phyloP scores from a whole-genome alignment of 2,888 invertebrate genomes.

The Ophion ventricosus region DNA sequence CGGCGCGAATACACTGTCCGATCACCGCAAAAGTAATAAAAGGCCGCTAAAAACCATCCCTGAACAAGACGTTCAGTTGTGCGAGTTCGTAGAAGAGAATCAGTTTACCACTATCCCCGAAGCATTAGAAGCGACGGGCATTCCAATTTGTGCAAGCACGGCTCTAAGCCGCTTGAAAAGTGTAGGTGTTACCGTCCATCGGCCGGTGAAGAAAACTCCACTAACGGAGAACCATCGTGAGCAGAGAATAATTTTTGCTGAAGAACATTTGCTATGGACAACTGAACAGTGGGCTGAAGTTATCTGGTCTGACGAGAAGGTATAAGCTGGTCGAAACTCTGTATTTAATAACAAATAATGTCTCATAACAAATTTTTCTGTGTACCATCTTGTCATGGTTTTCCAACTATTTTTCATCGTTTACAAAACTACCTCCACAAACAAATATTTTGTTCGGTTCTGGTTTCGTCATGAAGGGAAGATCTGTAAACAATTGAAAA shows the following conservation, averaged over 20 bases:
- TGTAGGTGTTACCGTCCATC: conserved; percentile 22
- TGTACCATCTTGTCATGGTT: not conserved
- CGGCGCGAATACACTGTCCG: conserved; percentile 1
- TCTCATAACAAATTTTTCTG: not conserved
- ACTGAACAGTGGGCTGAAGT: conserved; percentile 17
- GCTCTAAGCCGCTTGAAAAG: conserved; percentile 13
- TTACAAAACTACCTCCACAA: too few relatives aligned
- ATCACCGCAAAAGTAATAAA: conserved; percentile 12
- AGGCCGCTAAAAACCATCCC: conserved; percentile 13
- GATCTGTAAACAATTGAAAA: too few relatives aligned
- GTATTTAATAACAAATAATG: not conserved
- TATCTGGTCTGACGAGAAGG: conserved; percentile 32
- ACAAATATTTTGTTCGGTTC: too few relatives aligned
- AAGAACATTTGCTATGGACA: conserved; percentile 18
- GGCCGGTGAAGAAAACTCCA: conserved; percentile 26
- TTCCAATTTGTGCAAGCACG: conserved; percentile 8
- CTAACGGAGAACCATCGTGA: conserved; percentile 20
- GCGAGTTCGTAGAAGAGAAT: conserved; percentile 7
- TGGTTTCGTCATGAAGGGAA: too few relatives aligned
- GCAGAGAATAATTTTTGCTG: conserved; percentile 21
- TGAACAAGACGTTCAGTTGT: conserved; percentile 19
- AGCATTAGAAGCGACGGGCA: conserved; percentile 13
- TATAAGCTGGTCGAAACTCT: not conserved
- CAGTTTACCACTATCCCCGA: conserved; percentile 18
- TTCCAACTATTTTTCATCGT: too few relatives aligned